These are phyloP conservation scores for Collichthys lucidus DNA, from an alignment of 2,113 vertebrate species.

Conservation along the genomic window DNA sequence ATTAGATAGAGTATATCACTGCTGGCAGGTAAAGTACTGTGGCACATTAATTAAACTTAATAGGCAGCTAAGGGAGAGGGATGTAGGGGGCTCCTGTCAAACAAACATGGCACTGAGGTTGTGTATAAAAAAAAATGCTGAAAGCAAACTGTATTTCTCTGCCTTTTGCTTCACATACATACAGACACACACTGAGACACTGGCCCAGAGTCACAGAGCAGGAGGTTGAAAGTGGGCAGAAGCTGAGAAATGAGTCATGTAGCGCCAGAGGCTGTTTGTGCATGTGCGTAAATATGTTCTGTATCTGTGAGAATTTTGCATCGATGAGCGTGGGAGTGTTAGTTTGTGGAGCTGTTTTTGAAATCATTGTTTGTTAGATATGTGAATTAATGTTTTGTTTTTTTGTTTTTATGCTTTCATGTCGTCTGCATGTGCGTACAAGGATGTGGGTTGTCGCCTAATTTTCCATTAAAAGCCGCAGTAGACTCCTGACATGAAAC, in stretches of 20 bases:
- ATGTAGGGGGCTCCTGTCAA: conserved; percentile 48
- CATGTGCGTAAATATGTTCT: conserved; percentile 31
- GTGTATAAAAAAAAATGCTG: conserved; percentile 27
- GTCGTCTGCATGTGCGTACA: background rate
- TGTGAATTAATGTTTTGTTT: conserved; percentile 31
- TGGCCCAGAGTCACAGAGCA: conserved; percentile 51
- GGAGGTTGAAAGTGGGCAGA: conserved; percentile 64
- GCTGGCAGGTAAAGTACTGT: conserved; percentile 56
- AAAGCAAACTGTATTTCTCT: conserved; percentile 27
- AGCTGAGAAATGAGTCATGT: conserved; percentile 58
- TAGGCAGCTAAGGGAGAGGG: conserved; percentile 46
- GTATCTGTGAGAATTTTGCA: conserved; percentile 22
- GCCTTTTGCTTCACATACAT: background rate
- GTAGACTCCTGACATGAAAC: background rate
- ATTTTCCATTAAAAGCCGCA: background rate
- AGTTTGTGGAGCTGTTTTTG: conserved; percentile 29
- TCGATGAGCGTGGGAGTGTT: conserved; percentile 22
- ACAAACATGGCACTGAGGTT: conserved; percentile 37
- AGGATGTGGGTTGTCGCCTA: background rate
- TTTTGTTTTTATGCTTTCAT: background rate
- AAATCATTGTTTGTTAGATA: conserved; percentile 2
- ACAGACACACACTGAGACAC: conserved; percentile 29
- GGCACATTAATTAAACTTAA: conserved; percentile 62
- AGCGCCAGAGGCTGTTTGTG: conserved; percentile 36
- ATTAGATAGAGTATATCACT: conserved; percentile 44